Evolutionary conservation across 2,888 invertebrate species (phyloP).

Genomic region (Eilema depressum): DNA sequence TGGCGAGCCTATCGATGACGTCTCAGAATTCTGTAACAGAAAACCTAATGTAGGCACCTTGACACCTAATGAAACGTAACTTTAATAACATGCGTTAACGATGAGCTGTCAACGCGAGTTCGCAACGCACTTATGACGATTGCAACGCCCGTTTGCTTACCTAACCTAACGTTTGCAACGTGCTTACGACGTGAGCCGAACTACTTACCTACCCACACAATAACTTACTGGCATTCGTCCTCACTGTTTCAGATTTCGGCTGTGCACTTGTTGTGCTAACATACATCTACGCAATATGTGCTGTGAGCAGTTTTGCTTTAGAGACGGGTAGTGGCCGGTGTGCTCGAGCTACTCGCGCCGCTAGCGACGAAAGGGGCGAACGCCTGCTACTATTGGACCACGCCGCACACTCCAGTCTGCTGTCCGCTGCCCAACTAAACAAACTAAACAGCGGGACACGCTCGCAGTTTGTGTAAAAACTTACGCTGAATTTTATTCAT

Average conservation of each 20-base stretch:
- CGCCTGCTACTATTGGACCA: slow-evolving; percentile 77
- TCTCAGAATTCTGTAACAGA: too few relatives aligned
- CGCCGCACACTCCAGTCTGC: slow-evolving; percentile 78
- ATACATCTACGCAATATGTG: slow-evolving; percentile 81
- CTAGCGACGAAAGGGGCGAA: slow-evolving; percentile 76
- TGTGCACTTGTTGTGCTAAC: slow-evolving; percentile 75
- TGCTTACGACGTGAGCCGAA: not conserved
- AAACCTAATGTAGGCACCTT: not conserved
- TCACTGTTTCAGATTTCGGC: slow-evolving; percentile 70
- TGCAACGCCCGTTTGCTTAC: too few relatives aligned
- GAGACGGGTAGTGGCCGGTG: slow-evolving; percentile 71
- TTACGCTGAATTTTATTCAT: slow-evolving; percentile 11
- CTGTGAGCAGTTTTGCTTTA: slow-evolving; percentile 79
- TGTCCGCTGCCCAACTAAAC: slow-evolving; percentile 80
- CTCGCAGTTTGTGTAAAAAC: slow-evolving; percentile 75
- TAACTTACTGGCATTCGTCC: not conserved
- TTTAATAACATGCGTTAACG: not conserved
- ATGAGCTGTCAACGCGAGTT: not conserved
- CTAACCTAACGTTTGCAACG: not conserved
- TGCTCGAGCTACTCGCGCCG: slow-evolving; percentile 55
- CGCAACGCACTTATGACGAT: too few relatives aligned
- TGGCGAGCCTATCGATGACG: too few relatives aligned
- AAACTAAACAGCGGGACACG: slow-evolving; percentile 77
- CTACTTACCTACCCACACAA: not conserved
- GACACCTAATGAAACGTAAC: not conserved